Conservation (phyloP, 2,888 invertebrate genomes). For the Tetropium fuscum region DNA sequence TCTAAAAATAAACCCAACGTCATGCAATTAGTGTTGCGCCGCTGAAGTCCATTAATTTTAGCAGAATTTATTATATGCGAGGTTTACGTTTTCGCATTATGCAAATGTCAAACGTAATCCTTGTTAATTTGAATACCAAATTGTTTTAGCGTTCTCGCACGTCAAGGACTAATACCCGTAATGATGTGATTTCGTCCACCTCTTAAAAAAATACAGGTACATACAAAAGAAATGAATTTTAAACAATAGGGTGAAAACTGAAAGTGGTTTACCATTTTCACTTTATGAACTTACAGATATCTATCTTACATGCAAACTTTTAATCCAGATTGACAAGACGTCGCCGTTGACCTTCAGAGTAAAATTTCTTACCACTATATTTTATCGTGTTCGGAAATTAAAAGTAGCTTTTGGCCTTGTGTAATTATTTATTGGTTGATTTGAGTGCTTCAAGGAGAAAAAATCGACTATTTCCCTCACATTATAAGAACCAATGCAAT, state of each 20-base stretch:
- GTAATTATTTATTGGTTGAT: too few relatives aligned
- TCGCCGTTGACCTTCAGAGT: too few relatives aligned
- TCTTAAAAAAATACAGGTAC: not conserved
- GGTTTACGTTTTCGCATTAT: constrained; percentile 28
- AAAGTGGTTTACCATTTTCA: constrained; percentile 2
- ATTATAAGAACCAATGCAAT: too few relatives aligned
- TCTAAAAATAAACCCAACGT: constrained; percentile 33
- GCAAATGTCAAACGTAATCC: constrained; percentile 22
- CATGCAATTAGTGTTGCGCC: constrained; percentile 30
- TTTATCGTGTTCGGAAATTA: too few relatives aligned
- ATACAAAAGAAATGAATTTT: not conserved
- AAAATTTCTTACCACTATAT: too few relatives aligned
- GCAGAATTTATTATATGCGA: constrained; percentile 27
- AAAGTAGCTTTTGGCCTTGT: too few relatives aligned
- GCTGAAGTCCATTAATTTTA: constrained; percentile 33
- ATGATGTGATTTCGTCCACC: not conserved
- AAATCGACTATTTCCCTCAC: too few relatives aligned
- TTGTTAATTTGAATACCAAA: constrained; percentile 24
- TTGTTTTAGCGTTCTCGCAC: constrained; percentile 24
- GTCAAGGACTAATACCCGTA: constrained; percentile 13
- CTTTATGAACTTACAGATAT: too few relatives aligned
- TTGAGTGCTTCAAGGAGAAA: too few relatives aligned
- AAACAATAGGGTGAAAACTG: not conserved
- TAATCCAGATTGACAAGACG: too few relatives aligned
- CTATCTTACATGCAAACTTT: too few relatives aligned